Evolutionary conservation across 2,888 invertebrate genomes (phyloP), one percentile per base, ranked within the genome.

Genomic region (Globia sparganii): DNA sequence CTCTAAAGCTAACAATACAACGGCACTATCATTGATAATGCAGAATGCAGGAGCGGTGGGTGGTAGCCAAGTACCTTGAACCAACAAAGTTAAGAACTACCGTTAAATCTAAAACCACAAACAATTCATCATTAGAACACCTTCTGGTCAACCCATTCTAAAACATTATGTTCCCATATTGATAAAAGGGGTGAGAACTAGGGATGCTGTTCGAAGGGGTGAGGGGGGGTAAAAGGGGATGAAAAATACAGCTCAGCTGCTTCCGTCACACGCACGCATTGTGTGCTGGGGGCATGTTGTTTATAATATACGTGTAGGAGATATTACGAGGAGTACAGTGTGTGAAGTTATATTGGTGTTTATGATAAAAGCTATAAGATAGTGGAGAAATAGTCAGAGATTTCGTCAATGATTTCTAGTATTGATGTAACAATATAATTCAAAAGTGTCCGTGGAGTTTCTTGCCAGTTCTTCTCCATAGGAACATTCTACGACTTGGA

Each of bases 211-310:
- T 5, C 37, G n/a, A 11, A 58, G 68, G 78, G 67, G 31, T 43
- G 72, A 37, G 68, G 37, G 8, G 43, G 72, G 66, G 13, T 25
- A 58, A 34, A 61, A 43, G 73, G 80, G 84, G 81, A 75, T 86
- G 87, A 88, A 88, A 87, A 88, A 83, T 83, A 69, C 77, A 83
- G 71, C 79, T 70, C 88, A 88, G 83, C 87, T 88, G 88, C 59
- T 72, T 40, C 64, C 59, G 85, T 83, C 89, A 84, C 88, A 86
- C 89, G 77, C 83, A 84, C 72, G 74, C 78, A 62, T 65, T 53
- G 78, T 81, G 56, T 62, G 61, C 66, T 68, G 61, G 18, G 28
- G 53, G 37, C 31, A 49, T 49, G 56, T 76, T 82, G 71, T 65
- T 69, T 78, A 61, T 66, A 46, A 56, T 43, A 70, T 58, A 59